Conservation (phyloP, 2,888 invertebrate genomes). For the Mongoloraphidia duomilia region DNA sequence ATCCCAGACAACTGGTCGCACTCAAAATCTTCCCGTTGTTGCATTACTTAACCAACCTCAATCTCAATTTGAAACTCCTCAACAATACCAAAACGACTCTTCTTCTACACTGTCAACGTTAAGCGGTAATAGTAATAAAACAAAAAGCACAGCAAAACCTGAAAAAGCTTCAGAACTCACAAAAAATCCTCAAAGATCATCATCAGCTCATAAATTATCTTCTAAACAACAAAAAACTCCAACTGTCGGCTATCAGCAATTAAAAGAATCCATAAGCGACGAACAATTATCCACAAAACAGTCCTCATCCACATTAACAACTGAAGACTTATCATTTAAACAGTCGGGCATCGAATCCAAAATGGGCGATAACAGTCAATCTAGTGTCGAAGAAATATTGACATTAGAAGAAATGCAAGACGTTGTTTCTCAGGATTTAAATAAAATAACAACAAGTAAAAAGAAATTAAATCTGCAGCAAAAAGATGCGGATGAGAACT, state of each 20-base stretch:
- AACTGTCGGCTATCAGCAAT: too few relatives aligned
- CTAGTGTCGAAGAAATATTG: conserved; percentile 29
- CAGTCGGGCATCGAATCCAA: conserved; percentile 9
- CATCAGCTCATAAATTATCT: neutral
- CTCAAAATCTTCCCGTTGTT: conserved; percentile 3
- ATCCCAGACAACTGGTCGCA: conserved; percentile 40
- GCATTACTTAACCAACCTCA: neutral
- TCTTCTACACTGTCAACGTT: neutral
- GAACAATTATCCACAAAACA: too few relatives aligned
- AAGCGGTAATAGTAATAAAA: neutral
- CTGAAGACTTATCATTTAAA: neutral
- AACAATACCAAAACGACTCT: neutral
- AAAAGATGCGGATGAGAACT: conserved; percentile 53
- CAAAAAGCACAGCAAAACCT: neutral
- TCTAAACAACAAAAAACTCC: too few relatives aligned
- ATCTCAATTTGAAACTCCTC: neutral
- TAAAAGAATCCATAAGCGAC: too few relatives aligned
- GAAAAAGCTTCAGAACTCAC: conserved; percentile 1
- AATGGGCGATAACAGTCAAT: conserved; percentile 32
- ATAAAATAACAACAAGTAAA: conserved; percentile 35
- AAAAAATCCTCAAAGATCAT: neutral
- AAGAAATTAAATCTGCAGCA: conserved; percentile 40
- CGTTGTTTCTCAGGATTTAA: conserved; percentile 24
- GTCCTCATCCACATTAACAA: too few relatives aligned
- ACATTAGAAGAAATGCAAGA: conserved; percentile 17